A percentile compares a stretch with the other conserved stretches of the same genome.
Evolutionary conservation across 1,140 invertebrate genomes (phyloP).

Genomic region (Meloidogyne hapla): DNA sequence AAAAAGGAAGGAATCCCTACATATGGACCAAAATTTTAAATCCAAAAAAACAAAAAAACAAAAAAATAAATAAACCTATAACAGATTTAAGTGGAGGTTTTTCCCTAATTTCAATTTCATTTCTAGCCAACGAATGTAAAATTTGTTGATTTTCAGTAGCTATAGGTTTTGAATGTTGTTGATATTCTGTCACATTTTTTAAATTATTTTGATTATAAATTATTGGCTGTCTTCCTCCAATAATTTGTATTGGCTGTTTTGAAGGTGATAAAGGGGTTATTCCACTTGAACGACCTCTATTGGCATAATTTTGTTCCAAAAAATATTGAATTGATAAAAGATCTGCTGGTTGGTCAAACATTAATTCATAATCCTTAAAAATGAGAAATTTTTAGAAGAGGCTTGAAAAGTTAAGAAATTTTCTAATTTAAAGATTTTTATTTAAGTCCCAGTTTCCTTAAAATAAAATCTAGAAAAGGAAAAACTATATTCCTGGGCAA

Average conservation of each 20-base stretch:
- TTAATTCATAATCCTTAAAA: constrained; percentile 52
- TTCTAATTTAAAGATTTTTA: too few relatives aligned
- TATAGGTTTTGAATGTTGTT: neutral
- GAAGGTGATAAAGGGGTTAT: neutral
- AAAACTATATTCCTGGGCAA: too few relatives aligned
- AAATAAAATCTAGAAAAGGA: too few relatives aligned
- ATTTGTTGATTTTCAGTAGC: neutral
- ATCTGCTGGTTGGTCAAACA: constrained; percentile 48
- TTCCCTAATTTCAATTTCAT: constrained; percentile 4
- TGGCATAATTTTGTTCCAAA: constrained; percentile 49
- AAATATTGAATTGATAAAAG: constrained; percentile 47
- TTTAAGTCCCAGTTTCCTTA: too few relatives aligned
- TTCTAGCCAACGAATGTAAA: neutral
- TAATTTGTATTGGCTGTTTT: neutral
- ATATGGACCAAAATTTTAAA: too few relatives aligned
- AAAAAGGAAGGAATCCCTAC: too few relatives aligned
- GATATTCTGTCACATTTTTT: neutral
- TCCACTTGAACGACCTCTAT: constrained; percentile 17
- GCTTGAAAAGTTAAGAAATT: too few relatives aligned
- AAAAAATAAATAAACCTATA: neutral
- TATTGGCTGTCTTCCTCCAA: neutral
- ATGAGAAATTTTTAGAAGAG: too few relatives aligned
- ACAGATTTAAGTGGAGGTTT: neutral
- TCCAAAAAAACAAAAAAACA: too few relatives aligned
- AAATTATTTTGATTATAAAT: neutral